Conservation (phyloP, 2,113 vertebrate genomes). For the Murina feae region DNA sequence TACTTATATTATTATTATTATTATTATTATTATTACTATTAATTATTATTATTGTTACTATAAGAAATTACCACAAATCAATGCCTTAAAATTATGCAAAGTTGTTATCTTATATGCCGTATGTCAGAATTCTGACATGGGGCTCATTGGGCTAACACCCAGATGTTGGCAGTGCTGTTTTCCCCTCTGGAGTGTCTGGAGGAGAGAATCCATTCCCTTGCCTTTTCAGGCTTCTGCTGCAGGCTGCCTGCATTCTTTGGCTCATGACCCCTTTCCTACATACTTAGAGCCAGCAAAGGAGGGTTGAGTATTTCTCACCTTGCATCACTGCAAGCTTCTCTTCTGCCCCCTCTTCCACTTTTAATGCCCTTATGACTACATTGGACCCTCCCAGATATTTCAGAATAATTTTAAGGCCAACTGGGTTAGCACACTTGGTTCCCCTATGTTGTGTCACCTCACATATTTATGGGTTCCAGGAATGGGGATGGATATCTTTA, state of each 20-base stretch:
- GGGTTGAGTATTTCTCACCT: neutral
- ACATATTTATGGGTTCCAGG: neutral
- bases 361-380: neutral
- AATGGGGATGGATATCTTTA: neutral
- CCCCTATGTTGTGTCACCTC: neutral
- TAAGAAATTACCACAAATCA: neutral
- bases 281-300: neutral
- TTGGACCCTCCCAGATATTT: neutral
- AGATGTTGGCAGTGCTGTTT: neutral
- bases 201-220: neutral
- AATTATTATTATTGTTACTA: neutral
- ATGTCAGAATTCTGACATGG: neutral
- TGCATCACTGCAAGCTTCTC: neutral
- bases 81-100: neutral
- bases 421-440: neutral
- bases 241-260: too few relatives aligned
- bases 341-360: neutral
- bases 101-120: neutral
- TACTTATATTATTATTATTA: neutral
- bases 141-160: neutral
- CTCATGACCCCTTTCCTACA: neutral
- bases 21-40: neutral
- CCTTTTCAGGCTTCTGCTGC: neutral
- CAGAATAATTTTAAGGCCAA: neutral
- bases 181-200: rapidly evolving